Conservation (phyloP, 2,888 invertebrate genomes). For the Flexamia atlantica region DNA sequence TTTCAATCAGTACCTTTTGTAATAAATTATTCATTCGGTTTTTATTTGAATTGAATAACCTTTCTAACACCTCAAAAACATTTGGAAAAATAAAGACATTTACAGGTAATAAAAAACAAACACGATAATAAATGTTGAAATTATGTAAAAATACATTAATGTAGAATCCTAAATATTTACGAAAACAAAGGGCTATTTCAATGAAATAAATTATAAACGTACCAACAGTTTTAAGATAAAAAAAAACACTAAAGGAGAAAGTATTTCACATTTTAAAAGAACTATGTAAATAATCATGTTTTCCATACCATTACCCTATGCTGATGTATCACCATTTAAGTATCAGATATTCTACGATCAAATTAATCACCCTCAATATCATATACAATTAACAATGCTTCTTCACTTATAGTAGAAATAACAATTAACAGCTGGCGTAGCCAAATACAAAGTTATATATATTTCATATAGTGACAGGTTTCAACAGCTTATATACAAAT, state of each 20-base stretch:
- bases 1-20: no score
- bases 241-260: background rate
- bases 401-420: constrained; percentile 7
- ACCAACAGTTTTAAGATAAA: background rate
- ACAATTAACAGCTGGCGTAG: constrained; percentile 36
- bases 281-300: no score
- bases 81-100: no score
- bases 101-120: no score
- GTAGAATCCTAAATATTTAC: no score
- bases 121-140: no score
- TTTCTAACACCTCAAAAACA: no score
- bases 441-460: constrained; percentile 41
- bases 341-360: background rate
- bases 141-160: no score
- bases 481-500: constrained; percentile 3
- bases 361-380: constrained; percentile 46
- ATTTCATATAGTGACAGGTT: constrained; percentile 45
- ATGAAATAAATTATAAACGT: background rate
- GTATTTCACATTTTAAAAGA: background rate
- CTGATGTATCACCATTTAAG: constrained; percentile 6
- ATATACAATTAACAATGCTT: constrained; percentile 12
- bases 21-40: no score
- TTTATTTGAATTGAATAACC: no score
- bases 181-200: background rate
- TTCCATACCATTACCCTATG: constrained; percentile 53